A percentile compares a stretch with the other conserved stretches of the same genome.
phyloP scores from a whole-genome alignment of 1,140 invertebrate species.

The Rhyzopertha dominica region DNA sequence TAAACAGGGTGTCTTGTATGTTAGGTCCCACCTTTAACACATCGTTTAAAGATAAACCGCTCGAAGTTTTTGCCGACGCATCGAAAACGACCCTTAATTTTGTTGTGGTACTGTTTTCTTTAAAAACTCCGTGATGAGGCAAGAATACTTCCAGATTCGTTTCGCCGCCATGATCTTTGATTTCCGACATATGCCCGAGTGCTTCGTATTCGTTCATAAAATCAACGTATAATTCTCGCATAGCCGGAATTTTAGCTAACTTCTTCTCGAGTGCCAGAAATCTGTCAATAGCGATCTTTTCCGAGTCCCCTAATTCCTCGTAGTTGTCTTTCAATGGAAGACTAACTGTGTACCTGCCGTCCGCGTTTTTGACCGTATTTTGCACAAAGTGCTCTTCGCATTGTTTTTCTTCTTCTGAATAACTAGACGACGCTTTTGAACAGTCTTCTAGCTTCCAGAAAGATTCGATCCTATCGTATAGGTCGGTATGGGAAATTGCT shows the following conservation, averaged over 20 bases:
- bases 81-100: constrained; percentile 41
- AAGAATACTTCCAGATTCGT: constrained; percentile 40
- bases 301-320: constrained; percentile 22
- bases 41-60: constrained; percentile 33
- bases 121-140: constrained; percentile 45
- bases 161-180: constrained; percentile 5
- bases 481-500: constrained; percentile 3
- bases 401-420: constrained; percentile 22
- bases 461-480: constrained; percentile 3
- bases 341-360: constrained; percentile 28
- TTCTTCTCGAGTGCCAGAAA: constrained; percentile 15
- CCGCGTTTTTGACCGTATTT: constrained; percentile 20
- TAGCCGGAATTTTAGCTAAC: constrained; percentile 6
- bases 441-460: constrained; percentile 9
- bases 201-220: constrained; percentile 38
- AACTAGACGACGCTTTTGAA: background rate
- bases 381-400: constrained; percentile 29
- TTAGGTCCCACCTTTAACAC: constrained; percentile 28
- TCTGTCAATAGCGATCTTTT: constrained; percentile 8
- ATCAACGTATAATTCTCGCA: constrained; percentile 21
- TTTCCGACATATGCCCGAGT: constrained; percentile 29
- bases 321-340: constrained; percentile 27
- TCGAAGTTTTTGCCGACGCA: constrained; percentile 29
- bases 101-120: constrained; percentile 33
- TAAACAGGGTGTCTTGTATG: constrained; percentile 31